Base-by-base conservation (phyloP, 2,797 vertebrate species). In the Micromesistius poutassou region DNA sequence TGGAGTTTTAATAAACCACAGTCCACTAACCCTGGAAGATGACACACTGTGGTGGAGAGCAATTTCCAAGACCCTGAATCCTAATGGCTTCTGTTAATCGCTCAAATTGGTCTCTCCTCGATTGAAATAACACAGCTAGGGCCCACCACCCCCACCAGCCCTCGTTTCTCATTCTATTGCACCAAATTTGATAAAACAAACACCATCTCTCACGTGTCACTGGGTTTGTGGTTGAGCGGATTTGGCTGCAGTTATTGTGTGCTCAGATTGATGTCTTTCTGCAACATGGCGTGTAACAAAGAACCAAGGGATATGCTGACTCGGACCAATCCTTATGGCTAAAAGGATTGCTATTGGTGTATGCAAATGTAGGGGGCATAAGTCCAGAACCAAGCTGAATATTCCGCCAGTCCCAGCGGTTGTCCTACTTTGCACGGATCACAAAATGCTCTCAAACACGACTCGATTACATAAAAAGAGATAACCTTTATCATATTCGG, bases 51-150 rank as follows among this genome's bases (percentile, higher is more conserved):
- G 62, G 62, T 28, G 62, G 62, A 68, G n/a, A 68, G 62, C 62
- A 68, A 68, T 68, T 68, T 68, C 62, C 62, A n/a, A 68, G 62
- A 68, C 62, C 62, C 62, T 68, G 62, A 68, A 68, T 68, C 62
- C n/a, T 68, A 68, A 68, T 68, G 62, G 62, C 62, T 68, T 68
- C 62, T 25, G 62, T 68, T 68, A 68, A 68, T 68, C 25, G 62
- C 25, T 68, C 62, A 68, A 68, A 68, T 68, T 68, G 62, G 62
- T 68, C 62, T 28, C 25, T 28, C 25, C 62, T 68, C 62, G 62
- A 68, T 68, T 68, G 62, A 28, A 68, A 68, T 68, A 28, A 68
- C 62, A 68, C 62, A 68, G 62, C 62, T 4, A 68, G 25, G 8
- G 4, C 55, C 55, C 62, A 7, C n/a, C 25, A 0, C 62, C 9